These are phyloP conservation scores for Tyrophagus putrescentiae DNA, from an alignment of 1,140 invertebrate species.

Conservation along the genomic window DNA sequence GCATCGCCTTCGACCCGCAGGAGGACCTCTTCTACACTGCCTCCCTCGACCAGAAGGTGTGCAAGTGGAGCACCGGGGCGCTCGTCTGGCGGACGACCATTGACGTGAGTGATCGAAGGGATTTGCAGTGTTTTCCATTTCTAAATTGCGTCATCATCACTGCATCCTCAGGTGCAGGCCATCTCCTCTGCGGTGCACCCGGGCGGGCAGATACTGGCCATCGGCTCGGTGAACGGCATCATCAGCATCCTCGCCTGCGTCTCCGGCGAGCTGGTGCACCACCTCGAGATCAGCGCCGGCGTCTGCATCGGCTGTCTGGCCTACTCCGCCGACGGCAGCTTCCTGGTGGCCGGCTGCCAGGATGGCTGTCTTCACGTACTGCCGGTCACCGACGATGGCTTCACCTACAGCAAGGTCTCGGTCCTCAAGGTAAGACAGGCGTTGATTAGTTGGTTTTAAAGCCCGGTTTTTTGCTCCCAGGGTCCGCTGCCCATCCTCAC, in stretches of 20 bases:
- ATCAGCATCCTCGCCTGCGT: slow-evolving; percentile 66
- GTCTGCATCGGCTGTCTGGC: slow-evolving; percentile 63
- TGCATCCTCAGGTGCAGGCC: slow-evolving; percentile 52
- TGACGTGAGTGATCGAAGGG: slow-evolving; percentile 42
- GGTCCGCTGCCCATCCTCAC: slow-evolving; percentile 20
- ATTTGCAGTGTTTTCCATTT: not conserved
- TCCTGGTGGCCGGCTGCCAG: slow-evolving; percentile 75
- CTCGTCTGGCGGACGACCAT: slow-evolving; percentile 61
- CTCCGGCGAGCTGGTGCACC: slow-evolving; percentile 60
- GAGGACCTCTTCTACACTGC: slow-evolving; percentile 83
- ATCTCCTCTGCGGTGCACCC: slow-evolving; percentile 72
- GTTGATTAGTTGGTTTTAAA: slow-evolving; percentile 15
- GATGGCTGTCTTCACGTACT: slow-evolving; percentile 40
- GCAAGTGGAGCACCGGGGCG: slow-evolving; percentile 70
- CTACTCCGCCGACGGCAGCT: slow-evolving; percentile 74
- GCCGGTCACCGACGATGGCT: slow-evolving; percentile 32
- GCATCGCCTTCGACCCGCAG: slow-evolving; percentile 69
- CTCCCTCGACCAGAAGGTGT: slow-evolving; percentile 76
- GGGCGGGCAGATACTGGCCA: slow-evolving; percentile 62
- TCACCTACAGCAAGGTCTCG: slow-evolving; percentile 30
- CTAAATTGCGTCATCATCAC: not conserved
- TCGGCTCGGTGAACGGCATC: slow-evolving; percentile 73
- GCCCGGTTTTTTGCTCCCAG: slow-evolving; percentile 15
- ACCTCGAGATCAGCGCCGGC: slow-evolving; percentile 65
- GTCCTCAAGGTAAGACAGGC: slow-evolving; percentile 25